phyloP scores from a whole-genome alignment of 1,140 invertebrate genomes.

The Atopsyche davidsoni region DNA sequence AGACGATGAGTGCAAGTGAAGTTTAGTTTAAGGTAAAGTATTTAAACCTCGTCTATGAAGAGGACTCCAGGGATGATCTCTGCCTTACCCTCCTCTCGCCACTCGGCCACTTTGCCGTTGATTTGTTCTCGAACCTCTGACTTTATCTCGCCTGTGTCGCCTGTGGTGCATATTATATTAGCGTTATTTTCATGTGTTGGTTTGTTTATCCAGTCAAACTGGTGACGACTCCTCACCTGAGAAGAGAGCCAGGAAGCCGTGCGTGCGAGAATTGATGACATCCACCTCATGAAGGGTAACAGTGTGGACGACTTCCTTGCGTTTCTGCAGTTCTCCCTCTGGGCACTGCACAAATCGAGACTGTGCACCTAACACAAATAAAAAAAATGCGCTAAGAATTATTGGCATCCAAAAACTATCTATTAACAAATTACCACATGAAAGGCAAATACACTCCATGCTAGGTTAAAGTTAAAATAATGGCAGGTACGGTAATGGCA shows the following conservation, averaged over 20 bases:
- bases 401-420: too few relatives aligned
- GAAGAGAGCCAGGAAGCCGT: conserved; percentile 96
- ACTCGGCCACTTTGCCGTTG: conserved; percentile 96
- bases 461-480: too few relatives aligned
- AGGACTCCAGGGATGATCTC: conserved; percentile 96
- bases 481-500: too few relatives aligned
- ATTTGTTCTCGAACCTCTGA: conserved; percentile 97
- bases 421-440: too few relatives aligned
- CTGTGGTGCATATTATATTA: conserved; percentile 46
- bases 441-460: too few relatives aligned
- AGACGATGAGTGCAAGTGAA: conserved; percentile 5
- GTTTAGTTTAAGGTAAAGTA: too few relatives aligned
- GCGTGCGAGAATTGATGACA: conserved; percentile 94
- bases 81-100: conserved; percentile 98
- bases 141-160: conserved; percentile 99
- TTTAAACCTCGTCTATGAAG: conserved; percentile 86
- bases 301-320: conserved; percentile 98
- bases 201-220: too few relatives aligned
- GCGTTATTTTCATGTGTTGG: too few relatives aligned
- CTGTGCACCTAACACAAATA: conserved; percentile 57
- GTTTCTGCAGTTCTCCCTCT: conserved; percentile 96
- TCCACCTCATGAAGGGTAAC: conserved; percentile 98
- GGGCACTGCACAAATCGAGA: conserved; percentile 97
- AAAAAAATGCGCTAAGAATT: background rate
- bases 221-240: conserved; percentile 86